These are phyloP conservation scores for Sarcophaga variegata DNA, from an alignment of 2,888 invertebrate genomes.

Conservation along the genomic window DNA sequence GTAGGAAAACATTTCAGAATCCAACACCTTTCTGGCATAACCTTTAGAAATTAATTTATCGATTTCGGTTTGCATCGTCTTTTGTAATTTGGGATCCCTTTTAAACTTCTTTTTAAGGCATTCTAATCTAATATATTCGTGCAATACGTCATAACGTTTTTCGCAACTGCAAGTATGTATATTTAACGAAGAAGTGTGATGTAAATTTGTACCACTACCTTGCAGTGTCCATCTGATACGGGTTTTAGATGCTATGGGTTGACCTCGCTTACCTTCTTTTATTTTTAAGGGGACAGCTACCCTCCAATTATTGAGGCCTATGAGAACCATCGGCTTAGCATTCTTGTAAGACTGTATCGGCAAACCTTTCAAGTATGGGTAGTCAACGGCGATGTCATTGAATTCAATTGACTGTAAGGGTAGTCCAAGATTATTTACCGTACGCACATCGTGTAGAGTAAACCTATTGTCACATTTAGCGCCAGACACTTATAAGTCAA, in stretches of 20 bases:
- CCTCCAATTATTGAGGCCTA: slow-evolving; percentile 27
- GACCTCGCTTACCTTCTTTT: slow-evolving; percentile 40
- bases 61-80: slow-evolving; percentile 61
- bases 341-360: slow-evolving; percentile 36
- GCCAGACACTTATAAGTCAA: not conserved
- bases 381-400: not conserved
- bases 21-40: slow-evolving; percentile 5
- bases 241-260: slow-evolving; percentile 28
- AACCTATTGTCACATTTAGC: not conserved
- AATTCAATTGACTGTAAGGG: slow-evolving; percentile 25
- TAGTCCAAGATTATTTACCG: slow-evolving; percentile 38
- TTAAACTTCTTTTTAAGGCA: slow-evolving; percentile 63
- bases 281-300: not conserved
- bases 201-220: too few species aligned
- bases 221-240: too few species aligned
- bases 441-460: not conserved
- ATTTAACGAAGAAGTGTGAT: too few species aligned
- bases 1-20: not conserved
- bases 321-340: slow-evolving; percentile 40
- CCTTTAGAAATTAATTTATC: slow-evolving; percentile 54
- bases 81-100: slow-evolving; percentile 32
- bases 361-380: slow-evolving; percentile 39
- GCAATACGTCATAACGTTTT: too few species aligned
- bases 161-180: too few species aligned
- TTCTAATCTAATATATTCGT: slow-evolving; percentile 33